A percentile compares a stretch with the other conserved stretches of the same genome.
These are phyloP conservation scores for Andrena minutula DNA, from an alignment of 2,888 invertebrate genomes.

Conservation along the genomic window DNA sequence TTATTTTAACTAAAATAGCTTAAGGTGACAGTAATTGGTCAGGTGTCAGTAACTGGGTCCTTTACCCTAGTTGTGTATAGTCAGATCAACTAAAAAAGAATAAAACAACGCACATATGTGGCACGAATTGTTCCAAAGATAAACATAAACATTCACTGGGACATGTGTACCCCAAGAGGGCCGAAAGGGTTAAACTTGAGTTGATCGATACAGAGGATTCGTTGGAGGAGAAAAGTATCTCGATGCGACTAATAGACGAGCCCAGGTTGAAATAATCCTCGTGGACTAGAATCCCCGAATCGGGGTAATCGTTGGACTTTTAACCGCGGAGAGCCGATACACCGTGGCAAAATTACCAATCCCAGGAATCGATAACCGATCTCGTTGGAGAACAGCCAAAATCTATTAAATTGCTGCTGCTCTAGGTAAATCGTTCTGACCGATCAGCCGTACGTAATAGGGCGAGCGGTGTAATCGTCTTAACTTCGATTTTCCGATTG, in stretches of 20 bases:
- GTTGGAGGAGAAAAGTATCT: neutral
- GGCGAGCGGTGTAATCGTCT: slow-evolving; percentile 65
- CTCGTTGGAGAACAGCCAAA: slow-evolving; percentile 54
- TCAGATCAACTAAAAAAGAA: too few relatives aligned
- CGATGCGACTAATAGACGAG: slow-evolving; percentile 9
- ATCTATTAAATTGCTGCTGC: slow-evolving; percentile 60
- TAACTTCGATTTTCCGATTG: slow-evolving; percentile 73
- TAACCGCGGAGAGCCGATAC: slow-evolving; percentile 42
- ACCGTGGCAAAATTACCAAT: slow-evolving; percentile 48
- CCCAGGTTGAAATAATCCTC: slow-evolving; percentile 1
- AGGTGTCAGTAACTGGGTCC: too few relatives aligned
- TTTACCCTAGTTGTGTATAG: too few relatives aligned
- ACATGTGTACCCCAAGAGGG: too few relatives aligned
- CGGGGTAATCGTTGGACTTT: slow-evolving; percentile 53
- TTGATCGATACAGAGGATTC: neutral
- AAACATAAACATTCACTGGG: too few relatives aligned
- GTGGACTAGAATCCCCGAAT: slow-evolving; percentile 16
- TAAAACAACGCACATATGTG: too few relatives aligned
- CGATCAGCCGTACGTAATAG: slow-evolving; percentile 60
- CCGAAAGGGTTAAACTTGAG: too few relatives aligned
- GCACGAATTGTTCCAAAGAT: too few relatives aligned
- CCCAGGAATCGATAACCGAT: slow-evolving; percentile 52
- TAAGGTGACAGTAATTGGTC: too few relatives aligned
- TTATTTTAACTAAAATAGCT: too few relatives aligned
- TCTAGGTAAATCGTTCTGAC: slow-evolving; percentile 61